Conservation (phyloP, 2,113 vertebrate species). For the Melanerpes formicivorus region DNA sequence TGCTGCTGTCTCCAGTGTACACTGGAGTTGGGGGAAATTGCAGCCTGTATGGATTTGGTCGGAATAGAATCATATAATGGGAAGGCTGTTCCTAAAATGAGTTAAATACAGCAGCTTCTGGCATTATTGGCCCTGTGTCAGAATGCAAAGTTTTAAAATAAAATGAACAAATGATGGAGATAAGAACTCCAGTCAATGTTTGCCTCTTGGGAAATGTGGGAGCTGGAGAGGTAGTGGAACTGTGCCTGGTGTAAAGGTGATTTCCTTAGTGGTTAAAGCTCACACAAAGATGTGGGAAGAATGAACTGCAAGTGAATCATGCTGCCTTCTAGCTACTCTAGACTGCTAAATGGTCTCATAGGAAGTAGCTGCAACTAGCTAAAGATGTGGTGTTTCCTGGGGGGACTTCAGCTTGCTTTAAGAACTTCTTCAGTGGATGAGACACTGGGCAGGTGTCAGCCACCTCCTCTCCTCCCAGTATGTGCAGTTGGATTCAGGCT, state of each 20-base stretch:
- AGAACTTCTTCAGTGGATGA: background rate
- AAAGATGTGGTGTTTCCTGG: accelerated
- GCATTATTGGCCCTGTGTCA: background rate
- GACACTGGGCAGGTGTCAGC: background rate
- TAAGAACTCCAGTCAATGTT: background rate
- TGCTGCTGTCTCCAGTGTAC: accelerated
- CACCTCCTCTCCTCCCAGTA: accelerated
- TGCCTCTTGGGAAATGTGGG: background rate
- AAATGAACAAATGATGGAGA: background rate
- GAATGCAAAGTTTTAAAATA: background rate
- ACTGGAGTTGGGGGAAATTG: background rate
- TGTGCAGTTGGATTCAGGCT: background rate
- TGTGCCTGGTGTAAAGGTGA: background rate
- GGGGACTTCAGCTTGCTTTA: background rate
- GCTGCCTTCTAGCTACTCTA: background rate
- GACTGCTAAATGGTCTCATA: background rate
- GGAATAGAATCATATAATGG: background rate
- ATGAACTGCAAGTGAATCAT: background rate
- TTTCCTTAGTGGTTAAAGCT: background rate
- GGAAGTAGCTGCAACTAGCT: background rate
- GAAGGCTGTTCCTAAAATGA: background rate
- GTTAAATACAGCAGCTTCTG: background rate
- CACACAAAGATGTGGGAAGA: background rate
- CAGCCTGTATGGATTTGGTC: background rate
- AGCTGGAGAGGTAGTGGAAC: background rate